phyloP scores from a whole-genome alignment of 2,888 invertebrate species.

The Epinotia bilunana region DNA sequence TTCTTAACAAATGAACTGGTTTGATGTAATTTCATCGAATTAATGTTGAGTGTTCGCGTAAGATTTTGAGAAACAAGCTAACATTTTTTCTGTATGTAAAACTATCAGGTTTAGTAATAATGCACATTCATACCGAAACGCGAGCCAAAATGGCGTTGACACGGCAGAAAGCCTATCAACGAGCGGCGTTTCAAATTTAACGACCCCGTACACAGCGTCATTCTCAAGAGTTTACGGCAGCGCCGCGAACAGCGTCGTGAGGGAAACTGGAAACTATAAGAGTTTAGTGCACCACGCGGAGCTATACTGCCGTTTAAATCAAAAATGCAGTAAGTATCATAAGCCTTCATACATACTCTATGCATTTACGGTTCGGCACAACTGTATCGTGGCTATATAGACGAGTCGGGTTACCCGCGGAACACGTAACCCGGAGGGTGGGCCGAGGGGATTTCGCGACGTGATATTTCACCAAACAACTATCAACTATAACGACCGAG shows the following conservation, averaged over 20 bases:
- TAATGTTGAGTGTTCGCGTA: neutral
- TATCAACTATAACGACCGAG: slow-evolving; percentile 58
- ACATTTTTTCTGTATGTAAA: no score
- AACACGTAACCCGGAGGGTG: slow-evolving; percentile 52
- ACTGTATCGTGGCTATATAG: slow-evolving; percentile 49
- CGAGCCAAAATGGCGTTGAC: slow-evolving; percentile 24
- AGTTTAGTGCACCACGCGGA: slow-evolving; percentile 53
- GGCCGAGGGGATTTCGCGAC: slow-evolving; percentile 60
- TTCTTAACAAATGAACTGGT: neutral
- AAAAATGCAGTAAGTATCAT: slow-evolving; percentile 17
- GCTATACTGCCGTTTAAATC: slow-evolving; percentile 5
- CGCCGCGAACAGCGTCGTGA: slow-evolving; percentile 50
- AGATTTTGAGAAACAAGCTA: neutral
- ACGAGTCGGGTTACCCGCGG: slow-evolving; percentile 66
- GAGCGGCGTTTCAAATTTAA: slow-evolving; percentile 43
- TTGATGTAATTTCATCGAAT: neutral
- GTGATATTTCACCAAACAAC: slow-evolving; percentile 79
- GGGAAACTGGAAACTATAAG: slow-evolving; percentile 50
- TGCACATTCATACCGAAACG: slow-evolving; percentile 22
- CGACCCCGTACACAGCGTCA: slow-evolving; percentile 38
- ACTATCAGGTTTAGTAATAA: no score
- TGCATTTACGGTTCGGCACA: slow-evolving; percentile 1
- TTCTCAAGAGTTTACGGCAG: slow-evolving; percentile 53
- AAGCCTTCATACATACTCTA: neutral
- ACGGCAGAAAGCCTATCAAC: slow-evolving; percentile 40